Percentiles rank a stretch among this genome's conserved stretches.
These are phyloP conservation scores for Neogobius melanostomus DNA, from an alignment of 2,113 vertebrate species.

Conservation along the genomic window DNA sequence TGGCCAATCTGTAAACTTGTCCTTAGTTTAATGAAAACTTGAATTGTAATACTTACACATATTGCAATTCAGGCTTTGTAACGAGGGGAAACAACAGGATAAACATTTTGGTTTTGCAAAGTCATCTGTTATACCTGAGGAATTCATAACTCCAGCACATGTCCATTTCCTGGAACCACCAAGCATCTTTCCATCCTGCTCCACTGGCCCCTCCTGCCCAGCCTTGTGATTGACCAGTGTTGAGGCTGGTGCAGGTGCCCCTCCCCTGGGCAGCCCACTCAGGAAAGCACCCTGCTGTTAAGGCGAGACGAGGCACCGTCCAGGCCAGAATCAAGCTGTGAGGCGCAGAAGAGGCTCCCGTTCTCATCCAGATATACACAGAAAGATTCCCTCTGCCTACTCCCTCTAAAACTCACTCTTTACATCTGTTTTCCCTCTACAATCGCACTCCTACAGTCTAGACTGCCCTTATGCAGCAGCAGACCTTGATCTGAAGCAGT, in stretches of 20 bases:
- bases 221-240: slow-evolving; percentile 67
- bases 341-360: slow-evolving; percentile 78
- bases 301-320: slow-evolving; percentile 78
- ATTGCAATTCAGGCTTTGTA: slow-evolving; percentile 17
- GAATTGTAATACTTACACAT: slow-evolving; percentile 40
- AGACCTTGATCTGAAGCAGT: no score
- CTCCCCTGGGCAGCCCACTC: slow-evolving; percentile 79
- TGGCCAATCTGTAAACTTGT: slow-evolving; percentile 70
- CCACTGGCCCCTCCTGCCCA: slow-evolving; percentile 42
- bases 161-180: slow-evolving; percentile 76
- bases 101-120: slow-evolving; percentile 55
- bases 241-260: slow-evolving; percentile 80
- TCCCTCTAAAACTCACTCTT: slow-evolving; percentile 69
- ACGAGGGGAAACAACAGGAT: slow-evolving; percentile 32
- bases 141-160: slow-evolving; percentile 73
- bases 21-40: slow-evolving; percentile 75
- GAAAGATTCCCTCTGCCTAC: slow-evolving; percentile 62
- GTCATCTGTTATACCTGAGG: slow-evolving; percentile 72
- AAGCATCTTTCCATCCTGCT: slow-evolving; percentile 74
- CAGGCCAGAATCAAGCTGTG: slow-evolving; percentile 77
- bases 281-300: slow-evolving; percentile 80
- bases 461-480: slow-evolving; percentile 13
- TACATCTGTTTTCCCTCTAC: slow-evolving; percentile 78
- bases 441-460: slow-evolving; percentile 40
- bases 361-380: slow-evolving; percentile 72